Evolutionary conservation across 2,797 vertebrate species (phyloP).

Genomic region (Sebastes elongatus): DNA sequence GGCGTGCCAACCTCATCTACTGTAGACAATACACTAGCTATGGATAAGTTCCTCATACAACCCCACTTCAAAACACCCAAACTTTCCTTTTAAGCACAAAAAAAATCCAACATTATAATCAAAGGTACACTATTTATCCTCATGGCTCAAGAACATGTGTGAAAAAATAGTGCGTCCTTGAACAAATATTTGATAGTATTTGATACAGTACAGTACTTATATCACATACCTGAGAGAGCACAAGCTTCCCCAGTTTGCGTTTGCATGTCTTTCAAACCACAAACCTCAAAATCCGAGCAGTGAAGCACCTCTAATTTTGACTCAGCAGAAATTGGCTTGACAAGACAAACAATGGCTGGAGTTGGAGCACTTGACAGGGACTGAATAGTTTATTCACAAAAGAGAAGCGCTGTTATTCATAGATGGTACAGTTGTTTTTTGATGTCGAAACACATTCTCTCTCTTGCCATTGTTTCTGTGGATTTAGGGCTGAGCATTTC

Average conservation of each 20-base stretch:
- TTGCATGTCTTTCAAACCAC: not conserved
- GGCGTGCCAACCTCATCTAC: not conserved
- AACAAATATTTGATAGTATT: not conserved
- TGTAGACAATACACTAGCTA: not conserved
- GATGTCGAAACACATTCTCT: conserved; percentile 34
- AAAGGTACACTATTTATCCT: not conserved
- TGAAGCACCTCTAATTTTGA: not conserved
- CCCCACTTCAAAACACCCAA: not conserved
- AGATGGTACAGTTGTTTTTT: conserved; percentile 3
- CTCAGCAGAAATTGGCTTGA: conserved; percentile 1
- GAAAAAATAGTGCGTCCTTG: not conserved
- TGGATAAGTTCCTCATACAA: not conserved
- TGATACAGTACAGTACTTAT: not conserved
- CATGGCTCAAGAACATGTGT: not conserved
- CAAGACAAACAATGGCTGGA: not conserved
- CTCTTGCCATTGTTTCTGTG: conserved; percentile 18
- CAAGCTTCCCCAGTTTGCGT: not conserved
- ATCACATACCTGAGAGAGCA: not conserved
- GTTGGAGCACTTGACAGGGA: not conserved
- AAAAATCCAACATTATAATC: not conserved
- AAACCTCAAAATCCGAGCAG: not conserved
- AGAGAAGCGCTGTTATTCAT: not conserved
- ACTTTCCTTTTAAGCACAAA: not conserved
- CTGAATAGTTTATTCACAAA: conserved; percentile 7
- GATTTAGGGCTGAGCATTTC: conserved; percentile 28